Evolutionary conservation across 2,113 vertebrate genomes (phyloP), one percentile per base, ranked within the genome.

Genomic region (Silurus asotus): DNA sequence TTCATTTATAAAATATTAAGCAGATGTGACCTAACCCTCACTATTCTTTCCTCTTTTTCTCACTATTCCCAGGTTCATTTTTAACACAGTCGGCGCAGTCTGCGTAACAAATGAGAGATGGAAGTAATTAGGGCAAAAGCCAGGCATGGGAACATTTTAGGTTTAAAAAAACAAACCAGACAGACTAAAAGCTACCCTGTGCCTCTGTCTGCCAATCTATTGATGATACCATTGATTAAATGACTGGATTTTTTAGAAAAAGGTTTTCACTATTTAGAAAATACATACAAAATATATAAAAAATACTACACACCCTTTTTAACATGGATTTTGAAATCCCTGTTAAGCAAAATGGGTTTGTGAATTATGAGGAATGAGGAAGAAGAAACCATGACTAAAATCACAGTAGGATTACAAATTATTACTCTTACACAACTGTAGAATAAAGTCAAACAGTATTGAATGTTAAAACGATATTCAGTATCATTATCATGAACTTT

Each of bases 121-220:
- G 93, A 94, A 94, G 92, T 90, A 94, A 94, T 95, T 95, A 94
- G 15, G 88, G 88, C 87, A 61, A 53, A 59, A 84, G 67, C 37
- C 64, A 83, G 85, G 75, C 87, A 87, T 51, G 70, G 87, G 58
- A 92, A 90, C 85, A 70, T 49, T 87, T 70, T 72, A 53, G 51
- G 19, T 76, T 90, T 72, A 87, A 88, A 83, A 88, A 81, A 88
- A 87, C 64, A 89, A 90, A 84, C 3, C 83, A 86, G 23, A 85
- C 83, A 84, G 86, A 89, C 88, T 89, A 82, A 89, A 89, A 91
- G 86, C 82, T 56, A 45, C 85, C 65, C 74, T 70, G 70, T 81
- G 6, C 74, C 59, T 76, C 17, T 56, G 87, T 37, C 78, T 83
- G 89, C 82, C 78, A 75, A 85, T 80, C n/a, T n/a, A 86, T 86